Percentiles rank a stretch among this genome's conserved stretches.
Conservation (phyloP, 2,888 invertebrate genomes). For the Caenorhabditis plicata region DNA sequence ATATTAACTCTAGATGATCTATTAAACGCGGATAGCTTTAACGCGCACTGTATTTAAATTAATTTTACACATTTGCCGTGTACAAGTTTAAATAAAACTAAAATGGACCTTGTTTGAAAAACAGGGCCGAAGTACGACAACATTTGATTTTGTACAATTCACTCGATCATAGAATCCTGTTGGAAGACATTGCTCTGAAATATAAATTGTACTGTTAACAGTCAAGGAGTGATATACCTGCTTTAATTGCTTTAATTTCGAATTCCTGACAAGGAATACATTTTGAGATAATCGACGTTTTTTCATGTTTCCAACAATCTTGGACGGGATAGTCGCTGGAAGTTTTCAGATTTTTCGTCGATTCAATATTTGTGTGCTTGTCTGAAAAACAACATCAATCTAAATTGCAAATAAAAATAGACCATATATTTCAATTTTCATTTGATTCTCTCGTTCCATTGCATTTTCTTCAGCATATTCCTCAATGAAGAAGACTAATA, state of each 20-base stretch:
- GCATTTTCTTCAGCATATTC: constrained; percentile 42
- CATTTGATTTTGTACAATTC: constrained; percentile 35
- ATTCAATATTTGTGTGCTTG: background rate
- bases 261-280: constrained; percentile 40
- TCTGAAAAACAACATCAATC: constrained; percentile 10
- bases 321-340: constrained; percentile 14
- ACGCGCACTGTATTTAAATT: no score
- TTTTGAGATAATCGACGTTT: constrained; percentile 16
- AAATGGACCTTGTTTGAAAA: constrained; percentile 8
- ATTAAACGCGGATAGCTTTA: no score
- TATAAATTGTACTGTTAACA: no score
- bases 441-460: constrained; percentile 31
- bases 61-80: no score
- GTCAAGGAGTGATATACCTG: constrained; percentile 14
- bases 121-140: constrained; percentile 31
- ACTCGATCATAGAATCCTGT: constrained; percentile 42
- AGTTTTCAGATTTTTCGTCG: no score
- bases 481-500: constrained; percentile 44
- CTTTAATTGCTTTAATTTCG: constrained; percentile 42
- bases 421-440: constrained; percentile 20
- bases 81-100: background rate
- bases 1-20: no score
- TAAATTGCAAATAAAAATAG: constrained; percentile 4
- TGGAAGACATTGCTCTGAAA: constrained; percentile 36
- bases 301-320: constrained; percentile 43